phyloP scores from a whole-genome alignment of 2,113 vertebrate genomes.

The Emydocephalus ijimae region DNA sequence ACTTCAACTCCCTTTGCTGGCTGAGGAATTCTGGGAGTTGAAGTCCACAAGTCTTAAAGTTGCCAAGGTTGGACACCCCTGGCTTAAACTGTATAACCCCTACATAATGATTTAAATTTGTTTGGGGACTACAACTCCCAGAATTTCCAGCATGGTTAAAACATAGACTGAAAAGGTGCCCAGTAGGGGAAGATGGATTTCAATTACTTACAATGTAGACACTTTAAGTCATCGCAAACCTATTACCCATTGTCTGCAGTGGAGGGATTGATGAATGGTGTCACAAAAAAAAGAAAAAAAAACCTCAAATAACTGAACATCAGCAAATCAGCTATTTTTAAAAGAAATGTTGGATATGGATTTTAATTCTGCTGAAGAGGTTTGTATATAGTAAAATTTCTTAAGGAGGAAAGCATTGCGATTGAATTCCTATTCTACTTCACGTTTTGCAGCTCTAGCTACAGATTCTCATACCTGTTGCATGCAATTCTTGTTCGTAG shows the following conservation, averaged over 20 bases:
- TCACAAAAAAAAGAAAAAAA: not conserved
- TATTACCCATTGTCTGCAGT: not conserved
- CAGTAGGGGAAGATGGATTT: not conserved
- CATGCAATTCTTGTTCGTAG: not conserved
- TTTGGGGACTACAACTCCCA: not conserved
- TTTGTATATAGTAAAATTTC: not conserved
- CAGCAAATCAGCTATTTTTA: not conserved
- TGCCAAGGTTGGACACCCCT: not conserved
- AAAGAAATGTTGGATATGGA: not conserved
- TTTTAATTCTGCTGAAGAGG: not conserved
- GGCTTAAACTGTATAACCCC: not conserved
- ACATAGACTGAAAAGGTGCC: not conserved
- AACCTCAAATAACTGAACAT: not conserved
- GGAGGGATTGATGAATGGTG: not conserved
- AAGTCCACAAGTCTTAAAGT: no score
- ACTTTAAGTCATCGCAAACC: not conserved
- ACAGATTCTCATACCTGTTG: not conserved
- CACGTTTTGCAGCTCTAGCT: not conserved
- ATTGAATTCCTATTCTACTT: not conserved
- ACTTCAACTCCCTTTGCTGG: no score
- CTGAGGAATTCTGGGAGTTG: no score
- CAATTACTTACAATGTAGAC: not conserved
- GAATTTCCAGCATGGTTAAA: not conserved
- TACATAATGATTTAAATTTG: not conserved
- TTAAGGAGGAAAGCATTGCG: not conserved